Evolutionary conservation across 2,797 vertebrate genomes (phyloP), one percentile per base, ranked within the genome.

Genomic region (Balearica regulorum): DNA sequence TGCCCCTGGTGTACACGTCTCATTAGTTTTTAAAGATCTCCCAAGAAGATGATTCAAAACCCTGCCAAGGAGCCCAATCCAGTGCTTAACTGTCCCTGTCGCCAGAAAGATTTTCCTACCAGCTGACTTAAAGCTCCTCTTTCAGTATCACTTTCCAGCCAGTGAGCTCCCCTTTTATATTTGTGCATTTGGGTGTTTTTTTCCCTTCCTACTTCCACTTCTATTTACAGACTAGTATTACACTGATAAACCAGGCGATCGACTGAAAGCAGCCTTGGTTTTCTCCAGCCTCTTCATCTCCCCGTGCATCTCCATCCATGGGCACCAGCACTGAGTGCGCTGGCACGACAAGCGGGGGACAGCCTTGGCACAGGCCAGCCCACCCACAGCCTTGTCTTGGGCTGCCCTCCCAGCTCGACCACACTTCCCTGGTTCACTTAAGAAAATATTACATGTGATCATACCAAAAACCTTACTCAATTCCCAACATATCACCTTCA

Each of bases 261-360:
- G 4, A 13, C 8, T 61, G 57, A 75, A 77, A 88, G 54, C 22
- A 19, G 24, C 29, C 31, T 65, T 10, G 2, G 4, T 48, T 83
- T 55, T 55, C 48, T 61, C 41, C 49, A 72, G 9, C 1, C 25
- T 5, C 31, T 66, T 49, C 13, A 28, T 11, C 29, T 66, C 16
- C 13, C 29, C 8, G 3, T 0, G 3, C 43, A 26, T 17, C 7
- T 8, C 17, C 28, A 18, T 26, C 44, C 53, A 6, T 24, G 6
- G 2, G 5, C 0, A 0, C n/a, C 3, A 3, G 14, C 44, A 46
- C n/a, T 5, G 11, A 4, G 11, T 16, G 13, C 16, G 49, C 37
- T 16, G 1, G 2, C 9, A 41, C 43, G 33, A 48, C 18, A 51
- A 44, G n/a, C n/a, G 13, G 54, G 29, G 58, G 13, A 35, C 28